Base-by-base conservation (phyloP, 2,888 invertebrate species). In the Drosophila cognata region DNA sequence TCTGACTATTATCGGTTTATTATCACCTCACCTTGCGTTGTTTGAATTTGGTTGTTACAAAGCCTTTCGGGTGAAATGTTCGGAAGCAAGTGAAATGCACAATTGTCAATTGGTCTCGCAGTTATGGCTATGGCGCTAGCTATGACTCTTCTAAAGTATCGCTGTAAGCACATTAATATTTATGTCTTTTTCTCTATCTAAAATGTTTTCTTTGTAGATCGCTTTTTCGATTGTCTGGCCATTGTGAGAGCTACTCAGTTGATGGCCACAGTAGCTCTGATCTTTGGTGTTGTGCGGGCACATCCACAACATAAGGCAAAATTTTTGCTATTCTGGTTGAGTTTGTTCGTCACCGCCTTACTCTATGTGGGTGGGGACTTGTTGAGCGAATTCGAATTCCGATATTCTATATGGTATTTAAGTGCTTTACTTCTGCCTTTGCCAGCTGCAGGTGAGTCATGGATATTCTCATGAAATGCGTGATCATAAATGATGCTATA, bases 281-380 rank as follows among this genome's bases (percentile, higher is more conserved):
- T 60, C 29, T 67, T 56, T 43, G 60, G 60, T 0, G 41, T 51
- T 3, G 6, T 41, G 4, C 63, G 41, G 35, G 71, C 58, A 4
- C 55, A 59, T 55, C 28, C 43, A 11, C 28, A 31, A 11, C 59
- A 72, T 25, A 64, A 55, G 43, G 13, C 41, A 1, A 38, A 11
- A 8, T 60, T 72, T 25, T 2, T 52, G 33, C 59, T 64, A 1
- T 36, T 56, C 10, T 72, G 56, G 72, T 38, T 65, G 11, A 29
- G 11, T 10, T 28, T 33, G 1, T 68, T 46, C 10, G 33, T 56
- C 13, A 46, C 18, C 6, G 4, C n/a, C 11, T 31, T 68, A 8
- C 4, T 70, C 13, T 13, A 16, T 36, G 5, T 31, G 10, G 4
- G n/a, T 8, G 18, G 51, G 13, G n/a, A 21, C 10, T 7, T 16